Evolutionary conservation across 2,113 vertebrate species (phyloP).

Genomic region (Orthonyx spaldingii): DNA sequence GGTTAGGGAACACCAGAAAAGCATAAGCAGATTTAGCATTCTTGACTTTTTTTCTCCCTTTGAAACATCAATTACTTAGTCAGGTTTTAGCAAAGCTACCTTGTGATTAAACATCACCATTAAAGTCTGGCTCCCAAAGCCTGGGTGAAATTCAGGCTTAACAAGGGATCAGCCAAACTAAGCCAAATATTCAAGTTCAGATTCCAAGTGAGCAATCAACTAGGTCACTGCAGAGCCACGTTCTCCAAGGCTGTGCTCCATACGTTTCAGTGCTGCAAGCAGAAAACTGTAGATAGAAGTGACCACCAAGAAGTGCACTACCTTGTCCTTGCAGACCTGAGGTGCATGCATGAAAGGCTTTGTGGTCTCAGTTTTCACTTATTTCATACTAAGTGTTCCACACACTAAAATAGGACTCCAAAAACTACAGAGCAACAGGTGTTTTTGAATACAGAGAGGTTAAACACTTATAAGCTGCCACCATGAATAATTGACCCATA

Average conservation of each 20-base stretch:
- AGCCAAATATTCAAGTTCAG: background rate
- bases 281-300: background rate
- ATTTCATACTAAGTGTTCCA: background rate
- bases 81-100: slow-evolving; percentile 66
- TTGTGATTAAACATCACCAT: slow-evolving; percentile 69
- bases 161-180: background rate
- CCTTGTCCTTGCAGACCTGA: background rate
- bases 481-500: background rate
- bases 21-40: slow-evolving; percentile 63
- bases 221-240: background rate
- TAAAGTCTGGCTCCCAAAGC: slow-evolving; percentile 17
- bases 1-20: background rate
- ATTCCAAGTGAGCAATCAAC: slow-evolving; percentile 12
- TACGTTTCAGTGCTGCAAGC: background rate
- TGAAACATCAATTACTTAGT: slow-evolving; percentile 72
- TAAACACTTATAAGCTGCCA: background rate
- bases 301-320: background rate
- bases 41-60: slow-evolving; percentile 35
- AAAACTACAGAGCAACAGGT: background rate
- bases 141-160: slow-evolving; percentile 9
- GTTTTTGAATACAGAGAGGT: background rate
- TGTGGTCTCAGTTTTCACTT: background rate
- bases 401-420: background rate
- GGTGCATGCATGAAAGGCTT: background rate
- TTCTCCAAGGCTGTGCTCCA: background rate